Percentiles rank a stretch among this genome's conserved stretches.
Conservation (phyloP, 2,113 vertebrate genomes). For the Nettapus auritus region DNA sequence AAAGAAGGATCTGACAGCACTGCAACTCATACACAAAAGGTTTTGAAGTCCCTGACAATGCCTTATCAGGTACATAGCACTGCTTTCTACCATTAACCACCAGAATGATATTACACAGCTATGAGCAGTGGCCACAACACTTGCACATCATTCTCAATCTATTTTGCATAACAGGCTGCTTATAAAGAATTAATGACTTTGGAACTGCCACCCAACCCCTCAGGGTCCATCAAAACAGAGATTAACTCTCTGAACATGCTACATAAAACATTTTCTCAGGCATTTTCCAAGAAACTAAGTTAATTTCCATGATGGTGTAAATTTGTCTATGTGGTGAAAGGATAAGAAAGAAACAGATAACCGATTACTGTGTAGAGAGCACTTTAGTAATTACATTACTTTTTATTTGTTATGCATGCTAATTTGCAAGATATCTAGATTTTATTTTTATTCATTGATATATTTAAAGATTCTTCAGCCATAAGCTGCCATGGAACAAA, state of each 20-base stretch:
- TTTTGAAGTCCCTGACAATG: background rate
- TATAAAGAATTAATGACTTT: conserved; percentile 30
- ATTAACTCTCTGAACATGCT: background rate
- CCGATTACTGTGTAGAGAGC: background rate
- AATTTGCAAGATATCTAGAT: background rate
- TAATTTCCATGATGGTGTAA: background rate
- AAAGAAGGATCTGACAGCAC: background rate
- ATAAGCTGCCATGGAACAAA: background rate
- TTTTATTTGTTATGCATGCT: background rate
- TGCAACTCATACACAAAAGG: background rate
- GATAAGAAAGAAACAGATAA: background rate
- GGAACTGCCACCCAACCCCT: conserved; percentile 23
- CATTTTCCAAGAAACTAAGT: background rate
- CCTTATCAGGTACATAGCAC: background rate
- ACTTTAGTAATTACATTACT: fast-evolving
- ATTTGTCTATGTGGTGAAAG: background rate
- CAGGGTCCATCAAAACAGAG: background rate
- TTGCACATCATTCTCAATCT: background rate
- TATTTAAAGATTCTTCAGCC: background rate
- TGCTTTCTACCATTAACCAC: background rate
- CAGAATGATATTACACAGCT: fast-evolving
- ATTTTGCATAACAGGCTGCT: conserved; percentile 3
- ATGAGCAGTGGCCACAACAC: background rate
- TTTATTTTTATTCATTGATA: background rate
- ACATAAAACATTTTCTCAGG: background rate